These are phyloP conservation scores for Bergia puertoricense DNA, from an alignment of 92 coral and sea anemone species.

Conservation along the genomic window DNA sequence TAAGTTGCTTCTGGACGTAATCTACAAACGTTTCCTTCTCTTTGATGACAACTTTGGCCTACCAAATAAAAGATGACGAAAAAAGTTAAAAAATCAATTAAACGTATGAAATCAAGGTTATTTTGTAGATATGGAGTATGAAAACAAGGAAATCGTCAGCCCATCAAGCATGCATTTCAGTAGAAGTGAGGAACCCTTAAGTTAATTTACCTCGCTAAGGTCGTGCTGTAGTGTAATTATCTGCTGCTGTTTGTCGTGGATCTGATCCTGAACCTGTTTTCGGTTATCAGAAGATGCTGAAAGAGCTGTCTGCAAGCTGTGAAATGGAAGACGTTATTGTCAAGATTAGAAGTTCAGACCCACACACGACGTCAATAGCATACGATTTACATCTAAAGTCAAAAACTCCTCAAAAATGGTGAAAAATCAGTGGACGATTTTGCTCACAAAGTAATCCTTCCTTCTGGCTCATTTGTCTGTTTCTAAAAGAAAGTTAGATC, in stretches of 20 bases:
- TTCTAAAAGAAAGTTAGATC: too few species aligned
- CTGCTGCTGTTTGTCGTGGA: slow-evolving; percentile 88
- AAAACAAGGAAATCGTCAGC: background rate
- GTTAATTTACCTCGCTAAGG: slow-evolving; percentile 72
- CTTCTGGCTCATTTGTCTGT: too few species aligned
- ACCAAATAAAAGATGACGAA: background rate
- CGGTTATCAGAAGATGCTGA: slow-evolving; percentile 93
- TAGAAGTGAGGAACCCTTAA: too few species aligned
- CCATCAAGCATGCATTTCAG: background rate
- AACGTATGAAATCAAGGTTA: background rate
- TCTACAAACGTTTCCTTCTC: slow-evolving; percentile 92
- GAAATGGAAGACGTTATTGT: background rate
- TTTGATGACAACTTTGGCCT: slow-evolving; percentile 85
- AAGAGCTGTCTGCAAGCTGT: slow-evolving; percentile 95
- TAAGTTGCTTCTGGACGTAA: slow-evolving; percentile 92
- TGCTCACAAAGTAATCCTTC: too few species aligned
- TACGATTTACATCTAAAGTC: too few species aligned
- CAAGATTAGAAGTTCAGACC: background rate
- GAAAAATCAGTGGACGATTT: too few species aligned
- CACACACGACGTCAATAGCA: too few species aligned
- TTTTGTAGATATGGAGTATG: too few species aligned
- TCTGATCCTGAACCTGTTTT: slow-evolving; percentile 83
- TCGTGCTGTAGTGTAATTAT: slow-evolving; percentile 84
- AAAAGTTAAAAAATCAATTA: background rate
- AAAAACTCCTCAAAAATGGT: too few species aligned